These are phyloP conservation scores for Peromyscus eremicus DNA, from an alignment of 2,797 vertebrate genomes.

Conservation along the genomic window DNA sequence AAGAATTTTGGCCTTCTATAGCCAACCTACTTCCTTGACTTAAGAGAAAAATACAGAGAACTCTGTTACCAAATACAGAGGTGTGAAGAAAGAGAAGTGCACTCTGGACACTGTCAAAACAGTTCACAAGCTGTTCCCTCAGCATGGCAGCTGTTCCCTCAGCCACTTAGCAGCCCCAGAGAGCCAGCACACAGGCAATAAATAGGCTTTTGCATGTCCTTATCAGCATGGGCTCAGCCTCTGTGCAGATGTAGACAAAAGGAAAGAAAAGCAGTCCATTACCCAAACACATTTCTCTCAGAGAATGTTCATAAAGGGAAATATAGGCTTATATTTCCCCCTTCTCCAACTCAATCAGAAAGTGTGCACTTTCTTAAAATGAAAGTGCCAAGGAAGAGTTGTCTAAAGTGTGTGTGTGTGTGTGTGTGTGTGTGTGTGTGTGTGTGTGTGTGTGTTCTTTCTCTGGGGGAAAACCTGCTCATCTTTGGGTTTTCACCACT, in stretches of 20 bases:
- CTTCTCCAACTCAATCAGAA: constrained; percentile 69
- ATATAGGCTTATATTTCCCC: constrained; percentile 69
- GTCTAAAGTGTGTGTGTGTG: constrained; percentile 71
- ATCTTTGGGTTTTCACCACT: constrained; percentile 87
- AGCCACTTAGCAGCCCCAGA: background rate
- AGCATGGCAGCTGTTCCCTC: background rate
- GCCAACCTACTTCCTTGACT: background rate
- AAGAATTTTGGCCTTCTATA: constrained; percentile 26
- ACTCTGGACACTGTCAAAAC: background rate
- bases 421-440: constrained; percentile 64
- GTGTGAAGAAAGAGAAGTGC: background rate
- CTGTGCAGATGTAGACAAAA: background rate
- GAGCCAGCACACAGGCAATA: background rate
- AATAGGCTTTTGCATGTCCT: background rate
- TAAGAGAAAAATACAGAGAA: background rate
- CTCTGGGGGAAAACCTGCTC: constrained; percentile 86
- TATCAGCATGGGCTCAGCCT: background rate
- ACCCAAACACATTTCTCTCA: constrained; percentile 73
- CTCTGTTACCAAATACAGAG: background rate
- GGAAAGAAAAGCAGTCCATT: constrained; percentile 36
- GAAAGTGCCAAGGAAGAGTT: constrained; percentile 82
- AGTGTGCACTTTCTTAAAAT: constrained; percentile 77
- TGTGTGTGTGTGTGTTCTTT: constrained; percentile 82
- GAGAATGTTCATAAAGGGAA: constrained; percentile 81
- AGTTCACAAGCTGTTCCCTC: background rate